Evolutionary conservation across 2,888 invertebrate species (phyloP).

Genomic region (Halictus quadricinctus): DNA sequence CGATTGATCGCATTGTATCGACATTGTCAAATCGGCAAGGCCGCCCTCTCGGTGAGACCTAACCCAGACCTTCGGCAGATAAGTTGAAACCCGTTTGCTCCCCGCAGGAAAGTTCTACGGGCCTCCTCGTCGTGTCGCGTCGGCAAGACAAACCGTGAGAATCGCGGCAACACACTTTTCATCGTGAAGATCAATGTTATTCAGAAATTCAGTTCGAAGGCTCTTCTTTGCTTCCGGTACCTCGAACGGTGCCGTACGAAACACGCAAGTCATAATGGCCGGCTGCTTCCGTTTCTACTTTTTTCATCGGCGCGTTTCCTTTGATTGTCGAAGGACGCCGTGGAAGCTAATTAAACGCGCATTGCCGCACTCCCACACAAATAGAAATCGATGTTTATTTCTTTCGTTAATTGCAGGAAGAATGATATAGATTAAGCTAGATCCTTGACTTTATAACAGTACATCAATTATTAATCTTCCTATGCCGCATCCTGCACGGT

Average conservation of each 20-base stretch:
- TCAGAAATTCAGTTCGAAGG: slow-evolving; percentile 24
- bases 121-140: neutral
- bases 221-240: slow-evolving; percentile 8
- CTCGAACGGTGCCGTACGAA: neutral
- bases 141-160: slow-evolving; percentile 17
- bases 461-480: neutral
- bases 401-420: neutral
- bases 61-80: slow-evolving; percentile 61
- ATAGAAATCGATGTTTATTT: neutral
- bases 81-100: slow-evolving; percentile 48
- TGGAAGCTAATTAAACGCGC: slow-evolving; percentile 1
- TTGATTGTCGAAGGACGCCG: slow-evolving; percentile 14
- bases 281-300: slow-evolving; percentile 13
- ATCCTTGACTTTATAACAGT: neutral
- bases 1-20: slow-evolving; percentile 40
- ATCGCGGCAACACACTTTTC: neutral
- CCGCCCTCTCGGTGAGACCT: slow-evolving; percentile 47
- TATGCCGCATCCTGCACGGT: neutral
- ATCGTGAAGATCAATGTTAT: neutral
- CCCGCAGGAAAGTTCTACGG: neutral
- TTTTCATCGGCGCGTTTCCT: slow-evolving; percentile 14
- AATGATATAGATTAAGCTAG: neutral
- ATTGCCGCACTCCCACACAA: slow-evolving; percentile 1
- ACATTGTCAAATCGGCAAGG: slow-evolving; percentile 66
- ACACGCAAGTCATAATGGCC: neutral